Evolutionary conservation across 30 jellyfish, hydroid and myxozoan species (phyloP).

Genomic region (Haliclystus octoradiatus): DNA sequence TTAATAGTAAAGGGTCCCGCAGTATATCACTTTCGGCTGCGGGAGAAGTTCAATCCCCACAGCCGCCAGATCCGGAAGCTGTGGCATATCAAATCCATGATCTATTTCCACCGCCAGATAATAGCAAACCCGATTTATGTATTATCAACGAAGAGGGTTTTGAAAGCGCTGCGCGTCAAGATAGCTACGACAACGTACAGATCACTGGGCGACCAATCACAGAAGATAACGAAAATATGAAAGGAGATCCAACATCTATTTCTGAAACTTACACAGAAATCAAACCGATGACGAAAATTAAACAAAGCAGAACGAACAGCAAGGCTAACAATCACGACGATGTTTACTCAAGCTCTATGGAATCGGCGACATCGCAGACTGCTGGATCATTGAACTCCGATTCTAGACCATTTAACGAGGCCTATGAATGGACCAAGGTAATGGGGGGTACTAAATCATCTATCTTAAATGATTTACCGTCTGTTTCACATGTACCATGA

Average conservation of each 20-base stretch:
- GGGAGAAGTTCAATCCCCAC: not conserved
- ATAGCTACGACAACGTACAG: constrained; percentile 19
- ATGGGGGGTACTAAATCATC: too few species aligned
- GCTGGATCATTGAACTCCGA: constrained; percentile 4
- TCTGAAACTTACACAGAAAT: not conserved
- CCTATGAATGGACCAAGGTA: constrained; percentile 97
- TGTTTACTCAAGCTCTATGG: not conserved
- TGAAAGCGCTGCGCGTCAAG: not conserved
- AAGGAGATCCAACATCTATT: too few species aligned
- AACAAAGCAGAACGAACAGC: not conserved
- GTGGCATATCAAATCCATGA: not conserved
- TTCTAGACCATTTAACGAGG: constrained; percentile 50
- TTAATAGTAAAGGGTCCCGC: not conserved
- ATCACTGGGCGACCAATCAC: constrained; percentile 4
- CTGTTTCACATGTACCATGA: too few species aligned
- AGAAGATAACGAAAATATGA: constrained; percentile 1
- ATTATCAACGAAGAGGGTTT: not conserved
- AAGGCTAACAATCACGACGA: not conserved
- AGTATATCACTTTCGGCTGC: not conserved
- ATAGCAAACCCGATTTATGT: not conserved
- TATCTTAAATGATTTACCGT: too few species aligned
- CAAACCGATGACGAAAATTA: not conserved
- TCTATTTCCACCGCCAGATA: not conserved
- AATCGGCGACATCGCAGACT: not conserved
- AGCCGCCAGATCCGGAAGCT: not conserved